phyloP scores from a whole-genome alignment of 2,888 invertebrate species.

The Aspidiotus rigidus region DNA sequence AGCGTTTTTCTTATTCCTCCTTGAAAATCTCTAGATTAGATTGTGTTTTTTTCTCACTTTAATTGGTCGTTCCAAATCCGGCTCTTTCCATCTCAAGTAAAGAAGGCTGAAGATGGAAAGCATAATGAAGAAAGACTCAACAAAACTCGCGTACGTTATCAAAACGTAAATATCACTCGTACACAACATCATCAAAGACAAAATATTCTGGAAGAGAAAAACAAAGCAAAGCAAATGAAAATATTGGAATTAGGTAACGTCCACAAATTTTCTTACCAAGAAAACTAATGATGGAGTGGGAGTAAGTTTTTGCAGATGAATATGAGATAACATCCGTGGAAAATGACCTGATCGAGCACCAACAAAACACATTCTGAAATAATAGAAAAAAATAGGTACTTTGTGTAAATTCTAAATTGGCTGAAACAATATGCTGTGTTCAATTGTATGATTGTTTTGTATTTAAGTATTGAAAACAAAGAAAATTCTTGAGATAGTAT shows the following conservation, averaged over 20 bases:
- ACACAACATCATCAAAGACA: constrained; percentile 75
- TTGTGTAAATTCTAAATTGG: no score
- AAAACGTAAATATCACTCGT: constrained; percentile 74
- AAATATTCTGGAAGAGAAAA: constrained; percentile 56
- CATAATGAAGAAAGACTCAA: constrained; percentile 85
- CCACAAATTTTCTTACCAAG: constrained; percentile 52
- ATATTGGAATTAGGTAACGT: neutral
- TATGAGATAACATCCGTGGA: constrained; percentile 68
- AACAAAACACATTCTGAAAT: constrained; percentile 72
- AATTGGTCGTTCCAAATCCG: constrained; percentile 72
- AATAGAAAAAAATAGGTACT: no score
- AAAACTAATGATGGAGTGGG: constrained; percentile 74
- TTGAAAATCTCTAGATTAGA: neutral
- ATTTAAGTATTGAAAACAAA: no score
- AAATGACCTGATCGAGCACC: constrained; percentile 85
- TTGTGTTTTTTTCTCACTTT: constrained; percentile 51
- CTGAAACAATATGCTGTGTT: no score
- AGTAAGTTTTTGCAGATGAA: constrained; percentile 63
- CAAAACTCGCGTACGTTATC: constrained; percentile 84
- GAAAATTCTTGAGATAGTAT: no score
- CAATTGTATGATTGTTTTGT: no score
- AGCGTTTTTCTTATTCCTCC: neutral
- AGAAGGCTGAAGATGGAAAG: constrained; percentile 75
- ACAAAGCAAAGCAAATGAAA: neutral
- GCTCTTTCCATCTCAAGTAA: constrained; percentile 70